Conservation (phyloP, 2,113 vertebrate species). For the Columba livia region DNA sequence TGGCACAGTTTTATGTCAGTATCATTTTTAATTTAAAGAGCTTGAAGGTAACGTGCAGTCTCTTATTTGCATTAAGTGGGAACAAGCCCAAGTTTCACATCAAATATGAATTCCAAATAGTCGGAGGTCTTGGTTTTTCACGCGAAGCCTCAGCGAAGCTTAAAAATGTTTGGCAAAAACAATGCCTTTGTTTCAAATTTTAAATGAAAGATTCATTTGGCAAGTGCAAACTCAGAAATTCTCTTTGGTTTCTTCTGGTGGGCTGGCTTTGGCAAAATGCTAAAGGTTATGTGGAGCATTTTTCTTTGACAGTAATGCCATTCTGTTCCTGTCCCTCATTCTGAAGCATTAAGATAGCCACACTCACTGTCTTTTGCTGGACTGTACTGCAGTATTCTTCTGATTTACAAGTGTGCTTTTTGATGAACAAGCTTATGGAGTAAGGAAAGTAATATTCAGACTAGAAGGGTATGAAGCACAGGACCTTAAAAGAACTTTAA, state of each 20-base stretch:
- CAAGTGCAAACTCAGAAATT: neutral
- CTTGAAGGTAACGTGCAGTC: neutral
- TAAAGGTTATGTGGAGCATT: neutral
- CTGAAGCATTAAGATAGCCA: neutral
- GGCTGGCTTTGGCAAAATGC: neutral
- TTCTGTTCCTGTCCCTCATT: neutral
- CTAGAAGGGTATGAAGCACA: neutral
- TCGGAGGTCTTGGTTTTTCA: neutral
- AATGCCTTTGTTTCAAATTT: constrained; percentile 33
- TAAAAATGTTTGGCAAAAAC: constrained; percentile 25
- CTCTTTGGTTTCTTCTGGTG: constrained; percentile 21
- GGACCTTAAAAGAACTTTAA: neutral
- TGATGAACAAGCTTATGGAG: neutral
- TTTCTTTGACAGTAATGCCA: neutral
- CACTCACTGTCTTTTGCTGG: neutral
- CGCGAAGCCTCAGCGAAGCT: neutral
- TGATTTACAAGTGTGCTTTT: neutral
- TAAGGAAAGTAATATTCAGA: neutral
- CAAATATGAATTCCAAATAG: neutral
- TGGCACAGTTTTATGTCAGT: neutral
- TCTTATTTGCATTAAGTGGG: constrained; percentile 1
- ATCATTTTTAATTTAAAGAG: constrained; percentile 18
- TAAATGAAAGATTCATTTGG: constrained; percentile 28
- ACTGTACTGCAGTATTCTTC: neutral
- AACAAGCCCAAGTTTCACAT: constrained; percentile 1